Base-by-base conservation (phyloP, 2,797 vertebrate genomes). In the Ceryle rudis region DNA sequence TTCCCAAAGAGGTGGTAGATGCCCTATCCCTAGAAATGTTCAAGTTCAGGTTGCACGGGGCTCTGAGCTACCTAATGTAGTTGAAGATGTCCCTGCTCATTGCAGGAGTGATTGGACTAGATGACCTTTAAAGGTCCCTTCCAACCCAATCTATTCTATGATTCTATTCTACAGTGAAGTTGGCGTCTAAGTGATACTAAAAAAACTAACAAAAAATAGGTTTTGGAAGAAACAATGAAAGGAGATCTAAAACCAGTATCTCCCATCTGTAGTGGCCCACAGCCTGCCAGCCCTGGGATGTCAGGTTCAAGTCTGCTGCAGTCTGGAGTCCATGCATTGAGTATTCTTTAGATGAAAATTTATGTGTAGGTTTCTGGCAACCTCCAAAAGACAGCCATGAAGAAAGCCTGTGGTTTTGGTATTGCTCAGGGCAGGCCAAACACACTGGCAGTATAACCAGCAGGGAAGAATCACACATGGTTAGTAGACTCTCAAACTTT, bases 401-500 rank as follows among this genome's bases (percentile, higher is more conserved):
- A 72, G 47, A 44, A 65, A 71, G 14, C 3, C 33, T 21, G 15
- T 73, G 74, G 0, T 58, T 87, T 55, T 52, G 35, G 11, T 62
- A 47, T 9, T 52, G 15, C 41, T 64, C 23, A 79, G 62, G 14
- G 18, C 33, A 91, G 54, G 10, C 14, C 4, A 46, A 71, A 70
- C 11, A 58, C 12, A 29, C 8, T 22, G 55, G 65, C 13, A 66
- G 11, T 11, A 33, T 4, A 74, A 55, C 6, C 49, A 69, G 31
- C 6, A 65, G 21, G 5, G n/a, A 14, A 89, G 86, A 39, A n/a
- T 6, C 14, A 5, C 5, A 16, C 0, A 1, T 25, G 11, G 2
- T 19, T 70, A 10, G 4, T 6, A 54, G 20, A 11, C 7, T 80
- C n/a, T 54, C 16, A 39, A 42, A 91, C 25, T 54, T 75, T 58